phyloP scores from a whole-genome alignment of 2,797 vertebrate genomes.

The Sebastes flavidus region DNA sequence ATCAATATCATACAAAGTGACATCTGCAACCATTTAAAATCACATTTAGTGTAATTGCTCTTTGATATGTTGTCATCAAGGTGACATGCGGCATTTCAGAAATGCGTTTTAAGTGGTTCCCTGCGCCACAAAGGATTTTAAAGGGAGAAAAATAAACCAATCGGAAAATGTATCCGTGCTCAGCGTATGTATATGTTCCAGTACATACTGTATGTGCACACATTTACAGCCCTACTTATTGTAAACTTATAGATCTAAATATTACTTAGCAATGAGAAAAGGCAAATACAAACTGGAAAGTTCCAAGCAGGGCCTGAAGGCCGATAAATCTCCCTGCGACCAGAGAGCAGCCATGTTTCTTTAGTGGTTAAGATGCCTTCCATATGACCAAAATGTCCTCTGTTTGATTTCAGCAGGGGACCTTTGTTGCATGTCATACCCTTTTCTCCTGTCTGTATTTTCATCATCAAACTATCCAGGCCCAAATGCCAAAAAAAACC shows the following conservation, averaged over 20 bases:
- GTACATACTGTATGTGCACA: neutral
- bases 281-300: neutral
- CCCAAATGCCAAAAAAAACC: neutral
- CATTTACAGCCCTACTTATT: neutral
- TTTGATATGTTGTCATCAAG: constrained; percentile 64
- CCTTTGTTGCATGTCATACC: neutral
- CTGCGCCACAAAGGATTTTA: constrained; percentile 9
- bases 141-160: constrained; percentile 9
- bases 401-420: neutral
- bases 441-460: neutral
- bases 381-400: neutral
- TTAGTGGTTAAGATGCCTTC: neutral
- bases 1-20: constrained; percentile 76
- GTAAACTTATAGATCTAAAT: neutral
- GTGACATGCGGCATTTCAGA: constrained; percentile 70
- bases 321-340: neutral
- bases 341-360: no score
- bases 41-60: constrained; percentile 55
- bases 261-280: neutral
- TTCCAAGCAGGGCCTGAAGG: neutral
- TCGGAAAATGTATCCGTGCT: neutral
- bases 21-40: constrained; percentile 72
- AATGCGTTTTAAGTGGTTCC: constrained; percentile 67
- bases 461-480: neutral
- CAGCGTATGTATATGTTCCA: neutral